phyloP scores from a whole-genome alignment of 2,113 vertebrate species.

The Desmodus rotundus region DNA sequence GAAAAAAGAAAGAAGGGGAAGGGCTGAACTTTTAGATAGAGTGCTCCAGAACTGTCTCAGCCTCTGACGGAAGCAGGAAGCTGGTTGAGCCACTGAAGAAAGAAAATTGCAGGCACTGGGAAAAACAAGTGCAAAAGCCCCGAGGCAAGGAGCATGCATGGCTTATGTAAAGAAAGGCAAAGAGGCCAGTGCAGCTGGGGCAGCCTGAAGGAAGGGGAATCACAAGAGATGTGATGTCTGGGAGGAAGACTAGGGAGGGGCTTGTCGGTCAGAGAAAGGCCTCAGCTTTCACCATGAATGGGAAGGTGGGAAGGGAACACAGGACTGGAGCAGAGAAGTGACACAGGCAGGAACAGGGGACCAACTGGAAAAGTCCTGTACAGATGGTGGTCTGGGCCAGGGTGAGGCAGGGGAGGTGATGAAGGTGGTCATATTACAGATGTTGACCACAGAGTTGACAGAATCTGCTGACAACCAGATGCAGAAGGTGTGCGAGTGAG shows the following conservation, averaged over 20 bases:
- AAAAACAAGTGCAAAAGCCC: background rate
- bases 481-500: background rate
- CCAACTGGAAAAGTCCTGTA: background rate
- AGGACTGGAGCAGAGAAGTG: rapidly evolving
- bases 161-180: background rate
- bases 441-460: background rate
- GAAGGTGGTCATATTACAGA: rapidly evolving
- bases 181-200: background rate
- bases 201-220: too few relatives aligned
- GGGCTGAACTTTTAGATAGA: background rate
- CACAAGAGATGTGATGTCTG: background rate
- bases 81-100: background rate
- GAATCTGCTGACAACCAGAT: background rate
- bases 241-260: background rate
- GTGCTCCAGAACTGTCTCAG: background rate
- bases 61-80: background rate
- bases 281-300: background rate
- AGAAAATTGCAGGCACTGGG: background rate
- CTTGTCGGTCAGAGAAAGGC: background rate
- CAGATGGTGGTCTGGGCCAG: background rate
- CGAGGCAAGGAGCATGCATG: background rate
- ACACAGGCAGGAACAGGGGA: background rate
- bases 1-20: background rate
- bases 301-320: background rate
- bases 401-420: too few relatives aligned